Conservation (phyloP, 2,113 vertebrate genomes). For the Panthera tigris region DNA sequence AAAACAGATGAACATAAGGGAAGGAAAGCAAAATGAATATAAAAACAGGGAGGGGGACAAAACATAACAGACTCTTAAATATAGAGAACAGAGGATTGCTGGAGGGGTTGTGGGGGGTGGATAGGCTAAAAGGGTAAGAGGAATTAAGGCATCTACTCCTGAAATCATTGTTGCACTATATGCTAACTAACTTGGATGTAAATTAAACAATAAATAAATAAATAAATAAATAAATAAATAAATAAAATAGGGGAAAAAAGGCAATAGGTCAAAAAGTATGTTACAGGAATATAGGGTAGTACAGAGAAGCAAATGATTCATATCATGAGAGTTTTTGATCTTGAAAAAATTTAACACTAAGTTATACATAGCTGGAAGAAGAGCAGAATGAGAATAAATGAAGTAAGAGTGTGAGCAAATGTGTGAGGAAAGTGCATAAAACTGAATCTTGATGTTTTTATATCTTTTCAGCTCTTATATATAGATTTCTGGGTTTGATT, state of each 20-base stretch:
- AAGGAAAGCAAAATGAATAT: too few relatives aligned
- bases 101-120: too few relatives aligned
- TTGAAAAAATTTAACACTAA: neutral
- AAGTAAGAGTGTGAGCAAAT: neutral
- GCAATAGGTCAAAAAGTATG: neutral
- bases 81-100: too few relatives aligned
- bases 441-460: neutral
- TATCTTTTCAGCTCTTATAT: neutral
- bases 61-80: too few relatives aligned
- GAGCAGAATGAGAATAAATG: neutral
- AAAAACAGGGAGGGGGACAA: too few relatives aligned
- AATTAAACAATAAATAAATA: too few relatives aligned
- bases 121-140: too few relatives aligned
- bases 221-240: too few relatives aligned
- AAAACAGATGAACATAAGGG: too few relatives aligned
- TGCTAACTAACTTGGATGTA: too few relatives aligned
- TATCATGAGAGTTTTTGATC: neutral
- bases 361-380: neutral
- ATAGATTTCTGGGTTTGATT: neutral
- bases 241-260: neutral
- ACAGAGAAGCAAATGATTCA: slow-evolving; percentile 2
- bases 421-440: neutral
- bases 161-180: too few relatives aligned
- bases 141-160: too few relatives aligned
- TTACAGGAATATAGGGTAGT: neutral